Base-by-base conservation (phyloP, 53 echinoderm and acorn worm species). In the Zoroaster sp. region DNA sequence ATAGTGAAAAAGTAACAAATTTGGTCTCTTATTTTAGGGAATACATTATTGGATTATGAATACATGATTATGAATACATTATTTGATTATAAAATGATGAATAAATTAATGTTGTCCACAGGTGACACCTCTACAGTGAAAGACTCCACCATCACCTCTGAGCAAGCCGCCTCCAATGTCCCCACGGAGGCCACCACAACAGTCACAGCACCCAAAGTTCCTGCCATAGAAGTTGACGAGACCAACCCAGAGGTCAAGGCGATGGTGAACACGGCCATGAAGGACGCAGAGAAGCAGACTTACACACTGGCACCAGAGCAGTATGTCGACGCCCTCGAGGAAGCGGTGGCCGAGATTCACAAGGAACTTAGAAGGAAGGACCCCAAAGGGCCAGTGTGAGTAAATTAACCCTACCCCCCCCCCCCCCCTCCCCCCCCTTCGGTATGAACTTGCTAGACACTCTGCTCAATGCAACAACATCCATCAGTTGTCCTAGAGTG, bases 301-400 rank as follows among this genome's bases (percentile, higher is more conserved):
- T 98, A 98, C 86, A 69, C 93, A 0, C 85, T 98, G 72, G 94
- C 94, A 7, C 89, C 99, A 1, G 99, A 98, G 33, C 96, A 96
- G 78, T 98, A 98, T 65, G 92, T 94, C 4, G 99, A 98, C 63
- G 93, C 90, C n/a, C 74, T 98, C 59, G 95, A 98, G 53, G 99
- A 98, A 68, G 94, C 99, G 11, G 83, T 98, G 42, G 89, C 66
- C n/a, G 96, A 94, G 52, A 78, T 96, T 13, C 93, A 96, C 52
- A 98, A 94, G 70, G 99, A 98, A 72, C 91, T 98, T 18, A 87
- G 82, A 18, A 88, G 89, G 67, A 89, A 77, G 49, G 93, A 96
- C 40, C 91, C 83, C 3, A 89, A 78, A 40, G 99, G 99, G 18
- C 99, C 99, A 5, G 42, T 79, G 97, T 97, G 18, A 87, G 87